Evolutionary conservation across 2,888 invertebrate species (phyloP), one percentile per base, ranked within the genome.

Genomic region (Drosophila vallismaia): DNA sequence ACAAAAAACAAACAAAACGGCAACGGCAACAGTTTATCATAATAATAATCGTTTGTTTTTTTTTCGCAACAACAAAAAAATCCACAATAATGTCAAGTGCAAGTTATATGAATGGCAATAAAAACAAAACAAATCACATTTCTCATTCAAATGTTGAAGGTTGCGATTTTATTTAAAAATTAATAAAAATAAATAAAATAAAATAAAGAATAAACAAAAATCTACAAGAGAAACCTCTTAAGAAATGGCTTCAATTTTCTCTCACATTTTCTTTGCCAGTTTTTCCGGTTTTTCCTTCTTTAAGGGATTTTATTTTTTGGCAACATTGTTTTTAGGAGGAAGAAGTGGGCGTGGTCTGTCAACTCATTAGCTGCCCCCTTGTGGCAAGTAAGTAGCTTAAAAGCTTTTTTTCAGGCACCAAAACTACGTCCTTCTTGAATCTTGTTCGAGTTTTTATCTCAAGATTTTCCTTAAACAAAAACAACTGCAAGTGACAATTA

Each of bases 11-110:
- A 51, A 14, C 14, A 28, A 28, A 28, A 28, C 28, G 14, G 5
- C 45, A 24, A 59, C 50, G 53, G 24, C 54, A 69, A 59, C 72
- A 59, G 64, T 79, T 71, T 84, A 76, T 78, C 80, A 76, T 76
- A 83, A 80, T 80, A 76, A 76, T 80, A 76, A 76, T 64, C 67
- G 68, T 51, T 59, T 59, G 19, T 54, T 60, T 64, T 69, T 64
- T 69, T 59, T 60, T 55, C 66, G 33, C 33, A 33, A 33, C 8
- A 33, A 33, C 8, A 33, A 36, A 36, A 36, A 36, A 5, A 68
- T 51, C 49, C 48, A 53, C 67, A 58, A 74, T 71, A 84, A 84
- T 81, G 81, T 81, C 81, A 81, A 81, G 81, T 84, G 81, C 81
- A 84, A 76, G 81, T 66, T 67, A 54, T 63, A 36, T 8, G 19